Percentiles rank a stretch among this genome's conserved stretches.
Evolutionary conservation across 2,797 vertebrate genomes (phyloP).

Genomic region (Cyclopterus lumpus): DNA sequence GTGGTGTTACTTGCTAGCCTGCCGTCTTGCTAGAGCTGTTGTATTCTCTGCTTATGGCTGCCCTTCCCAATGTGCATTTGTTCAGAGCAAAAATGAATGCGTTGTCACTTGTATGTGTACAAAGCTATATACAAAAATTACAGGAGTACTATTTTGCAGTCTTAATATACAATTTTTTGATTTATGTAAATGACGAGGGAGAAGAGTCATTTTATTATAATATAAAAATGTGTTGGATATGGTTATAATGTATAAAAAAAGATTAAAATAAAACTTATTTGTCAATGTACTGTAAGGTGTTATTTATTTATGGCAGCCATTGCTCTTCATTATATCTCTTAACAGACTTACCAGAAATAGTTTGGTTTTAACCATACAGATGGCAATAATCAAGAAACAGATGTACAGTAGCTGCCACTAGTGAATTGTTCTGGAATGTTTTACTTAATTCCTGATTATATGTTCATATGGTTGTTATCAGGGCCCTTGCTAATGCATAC

Average conservation of each 20-base stretch:
- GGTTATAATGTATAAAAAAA: conserved; percentile 83
- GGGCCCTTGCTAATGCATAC: not conserved
- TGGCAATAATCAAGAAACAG: not conserved
- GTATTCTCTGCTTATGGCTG: conserved; percentile 80
- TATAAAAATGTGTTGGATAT: conserved; percentile 84
- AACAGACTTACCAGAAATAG: not conserved
- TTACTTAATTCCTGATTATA: not conserved
- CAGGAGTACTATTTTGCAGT: conserved; percentile 85
- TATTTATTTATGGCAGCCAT: conserved; percentile 3
- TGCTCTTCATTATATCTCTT: too few relatives aligned
- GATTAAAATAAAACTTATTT: conserved; percentile 86
- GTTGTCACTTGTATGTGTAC: conserved; percentile 79
- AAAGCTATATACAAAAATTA: conserved; percentile 81
- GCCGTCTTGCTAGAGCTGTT: conserved; percentile 74
- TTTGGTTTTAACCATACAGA: not conserved
- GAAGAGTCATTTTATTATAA: conserved; percentile 85
- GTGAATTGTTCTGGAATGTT: not conserved
- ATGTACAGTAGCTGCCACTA: not conserved
- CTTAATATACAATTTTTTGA: conserved; percentile 83
- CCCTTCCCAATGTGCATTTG: conserved; percentile 70
- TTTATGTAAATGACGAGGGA: conserved; percentile 81
- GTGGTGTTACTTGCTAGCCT: conserved; percentile 72
- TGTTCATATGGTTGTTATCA: not conserved
- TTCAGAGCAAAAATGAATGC: conserved; percentile 76
- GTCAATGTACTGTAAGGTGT: conserved; percentile 73